These are phyloP conservation scores for Diplazon laetatorius DNA, from an alignment of 2,888 invertebrate species.

Conservation along the genomic window DNA sequence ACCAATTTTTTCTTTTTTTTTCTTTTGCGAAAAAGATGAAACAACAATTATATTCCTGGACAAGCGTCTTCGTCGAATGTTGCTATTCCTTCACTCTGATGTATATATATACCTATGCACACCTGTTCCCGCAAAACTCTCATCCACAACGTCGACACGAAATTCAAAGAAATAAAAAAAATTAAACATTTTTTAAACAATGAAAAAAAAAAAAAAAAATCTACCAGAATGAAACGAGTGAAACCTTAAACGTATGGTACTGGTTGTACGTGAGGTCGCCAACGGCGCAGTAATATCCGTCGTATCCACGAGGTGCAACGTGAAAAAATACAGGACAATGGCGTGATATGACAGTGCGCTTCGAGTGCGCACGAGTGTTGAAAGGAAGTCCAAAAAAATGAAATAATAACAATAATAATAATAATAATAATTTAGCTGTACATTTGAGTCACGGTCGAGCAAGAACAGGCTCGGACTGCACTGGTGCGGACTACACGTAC, in stretches of 20 bases:
- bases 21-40: neutral
- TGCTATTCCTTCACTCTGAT: neutral
- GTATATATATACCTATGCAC: too few species aligned
- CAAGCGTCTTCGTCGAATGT: neutral
- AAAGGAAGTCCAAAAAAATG: too few species aligned
- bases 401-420: too few species aligned
- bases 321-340: neutral
- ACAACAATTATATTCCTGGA: neutral
- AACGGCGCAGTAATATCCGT: neutral
- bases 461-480: neutral
- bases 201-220: too few species aligned
- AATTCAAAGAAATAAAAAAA: neutral
- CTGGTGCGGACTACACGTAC: conserved; percentile 1
- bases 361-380: too few species aligned
- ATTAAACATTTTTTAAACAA: too few species aligned
- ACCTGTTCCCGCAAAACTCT: conserved; percentile 4
- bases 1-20: neutral
- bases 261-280: conserved; percentile 1
- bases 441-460: conserved; percentile 42
- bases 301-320: neutral
- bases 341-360: neutral
- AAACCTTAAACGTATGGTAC: conserved; percentile 12
- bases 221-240: neutral
- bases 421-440: too few species aligned
- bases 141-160: neutral